These are phyloP conservation scores for Acronicta aceris DNA, from an alignment of 2,888 invertebrate genomes.

Conservation along the genomic window DNA sequence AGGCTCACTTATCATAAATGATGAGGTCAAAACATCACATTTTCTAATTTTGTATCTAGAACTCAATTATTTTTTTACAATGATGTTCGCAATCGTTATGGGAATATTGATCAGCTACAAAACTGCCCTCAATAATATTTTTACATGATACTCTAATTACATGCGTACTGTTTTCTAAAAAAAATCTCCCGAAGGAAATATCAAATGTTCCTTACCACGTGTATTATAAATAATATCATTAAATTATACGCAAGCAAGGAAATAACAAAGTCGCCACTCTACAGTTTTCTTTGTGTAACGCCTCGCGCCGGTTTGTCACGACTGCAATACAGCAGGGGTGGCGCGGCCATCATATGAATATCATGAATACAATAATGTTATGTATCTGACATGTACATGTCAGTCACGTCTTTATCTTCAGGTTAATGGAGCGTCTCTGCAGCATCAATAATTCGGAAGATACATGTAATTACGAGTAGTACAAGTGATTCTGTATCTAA, in stretches of 20 bases:
- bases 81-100: no score
- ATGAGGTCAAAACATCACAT: no score
- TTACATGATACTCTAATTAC: no score
- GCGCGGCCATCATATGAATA: constrained; percentile 13
- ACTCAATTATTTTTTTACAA: no score
- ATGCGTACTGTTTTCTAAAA: no score
- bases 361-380: constrained; percentile 42
- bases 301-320: constrained; percentile 17
- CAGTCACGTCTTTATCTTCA: constrained; percentile 46
- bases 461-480: constrained; percentile 33
- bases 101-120: no score
- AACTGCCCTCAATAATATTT: no score
- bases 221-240: background rate
- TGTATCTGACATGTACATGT: constrained; percentile 40
- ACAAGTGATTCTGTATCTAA: constrained; percentile 12
- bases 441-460: constrained; percentile 41
- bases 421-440: constrained; percentile 22
- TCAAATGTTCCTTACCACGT: no score
- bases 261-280: constrained; percentile 12
- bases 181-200: no score
- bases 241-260: constrained; percentile 1
- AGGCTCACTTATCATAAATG: no score
- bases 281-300: constrained; percentile 18
- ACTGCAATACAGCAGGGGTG: constrained; percentile 13
- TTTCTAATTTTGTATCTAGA: no score